These are phyloP conservation scores for Babylonia areolata DNA, from an alignment of 1,140 invertebrate species.

Conservation along the genomic window DNA sequence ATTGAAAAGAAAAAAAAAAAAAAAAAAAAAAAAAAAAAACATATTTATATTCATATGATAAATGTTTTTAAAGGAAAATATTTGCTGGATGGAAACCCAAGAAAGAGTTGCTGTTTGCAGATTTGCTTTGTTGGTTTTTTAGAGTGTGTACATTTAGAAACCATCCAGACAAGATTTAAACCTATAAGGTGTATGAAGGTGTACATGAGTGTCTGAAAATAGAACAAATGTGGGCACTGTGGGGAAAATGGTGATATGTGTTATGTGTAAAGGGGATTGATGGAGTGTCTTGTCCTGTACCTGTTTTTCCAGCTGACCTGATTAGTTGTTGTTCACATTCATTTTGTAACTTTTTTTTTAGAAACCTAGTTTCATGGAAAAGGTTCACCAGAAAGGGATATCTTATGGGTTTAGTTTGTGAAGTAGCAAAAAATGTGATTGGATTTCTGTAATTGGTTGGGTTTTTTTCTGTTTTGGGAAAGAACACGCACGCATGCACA, in stretches of 20 bases:
- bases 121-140: not conserved
- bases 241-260: not conserved
- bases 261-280: not conserved
- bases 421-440: not conserved
- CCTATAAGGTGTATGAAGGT: too few species aligned
- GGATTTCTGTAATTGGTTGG: not conserved
- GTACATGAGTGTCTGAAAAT: not conserved
- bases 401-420: not conserved
- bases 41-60: too few species aligned
- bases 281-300: too few species aligned
- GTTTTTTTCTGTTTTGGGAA: too few species aligned
- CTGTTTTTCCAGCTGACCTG: not conserved
- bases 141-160: too few species aligned
- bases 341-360: not conserved
- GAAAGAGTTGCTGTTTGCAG: not conserved
- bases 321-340: not conserved
- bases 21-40: too few species aligned
- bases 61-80: too few species aligned
- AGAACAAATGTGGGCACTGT: not conserved
- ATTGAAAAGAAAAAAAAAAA: too few species aligned
- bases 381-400: not conserved
- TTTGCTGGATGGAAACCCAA: too few species aligned
- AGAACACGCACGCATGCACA: too few species aligned
- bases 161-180: too few species aligned
- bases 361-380: not conserved